Conservation (phyloP, 2,888 invertebrate species). For the Agapetus fuscipes region DNA sequence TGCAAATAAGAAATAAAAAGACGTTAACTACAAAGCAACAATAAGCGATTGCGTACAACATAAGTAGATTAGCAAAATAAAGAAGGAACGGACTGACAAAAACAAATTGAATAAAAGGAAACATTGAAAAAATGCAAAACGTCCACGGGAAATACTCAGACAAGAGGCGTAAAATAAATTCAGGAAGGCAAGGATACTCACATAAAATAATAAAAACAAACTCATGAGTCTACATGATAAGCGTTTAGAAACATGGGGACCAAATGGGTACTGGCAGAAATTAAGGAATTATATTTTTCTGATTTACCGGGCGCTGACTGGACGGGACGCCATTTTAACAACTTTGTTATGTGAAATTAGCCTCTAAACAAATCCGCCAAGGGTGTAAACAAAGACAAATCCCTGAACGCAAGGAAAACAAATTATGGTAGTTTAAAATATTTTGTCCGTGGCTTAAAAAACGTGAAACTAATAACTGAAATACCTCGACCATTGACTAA, state of each 20-base stretch:
- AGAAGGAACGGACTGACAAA: background rate
- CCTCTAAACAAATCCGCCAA: no score
- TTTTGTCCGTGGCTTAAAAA: no score
- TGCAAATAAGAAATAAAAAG: background rate
- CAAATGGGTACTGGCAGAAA: slow-evolving; percentile 4
- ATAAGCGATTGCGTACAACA: background rate
- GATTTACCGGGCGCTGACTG: slow-evolving; percentile 18
- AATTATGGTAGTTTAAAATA: no score
- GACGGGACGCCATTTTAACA: slow-evolving; percentile 17
- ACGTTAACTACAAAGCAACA: background rate
- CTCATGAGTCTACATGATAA: slow-evolving; percentile 15
- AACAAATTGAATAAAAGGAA: background rate
- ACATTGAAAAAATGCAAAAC: slow-evolving; percentile 5
- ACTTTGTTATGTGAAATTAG: no score
- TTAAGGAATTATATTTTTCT: slow-evolving; percentile 8
- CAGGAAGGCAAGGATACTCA: slow-evolving; percentile 9
- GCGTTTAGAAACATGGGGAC: slow-evolving; percentile 4
- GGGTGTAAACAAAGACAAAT: no score
- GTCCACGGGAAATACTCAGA: slow-evolving; percentile 4
- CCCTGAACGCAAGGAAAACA: no score
- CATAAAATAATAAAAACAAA: slow-evolving; percentile 11
- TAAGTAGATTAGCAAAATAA: background rate
- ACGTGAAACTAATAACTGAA: no score
- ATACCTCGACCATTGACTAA: no score
- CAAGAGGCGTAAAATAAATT: slow-evolving; percentile 4